phyloP scores from a whole-genome alignment of 2,113 vertebrate genomes.

The Bujurquina vittata region DNA sequence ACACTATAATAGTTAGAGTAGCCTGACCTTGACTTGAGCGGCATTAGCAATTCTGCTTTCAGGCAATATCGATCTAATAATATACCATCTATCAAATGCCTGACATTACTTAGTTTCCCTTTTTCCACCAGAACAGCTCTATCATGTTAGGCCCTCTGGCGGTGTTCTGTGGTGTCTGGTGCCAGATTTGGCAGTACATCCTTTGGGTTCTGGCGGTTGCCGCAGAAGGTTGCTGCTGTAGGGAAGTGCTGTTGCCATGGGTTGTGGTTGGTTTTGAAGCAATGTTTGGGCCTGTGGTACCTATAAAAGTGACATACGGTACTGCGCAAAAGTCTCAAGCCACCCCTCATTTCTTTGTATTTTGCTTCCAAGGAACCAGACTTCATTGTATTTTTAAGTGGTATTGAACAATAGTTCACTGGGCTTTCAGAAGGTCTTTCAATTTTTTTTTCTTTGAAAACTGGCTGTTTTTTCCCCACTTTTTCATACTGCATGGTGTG shows the following conservation, averaged over 20 bases:
- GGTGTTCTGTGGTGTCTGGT: not conserved
- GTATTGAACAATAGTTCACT: not conserved
- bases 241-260: not conserved
- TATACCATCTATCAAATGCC: not conserved
- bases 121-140: not conserved
- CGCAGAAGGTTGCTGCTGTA: not conserved
- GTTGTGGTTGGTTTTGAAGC: not conserved
- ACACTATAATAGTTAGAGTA: not conserved
- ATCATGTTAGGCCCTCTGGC: not conserved
- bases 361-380: not conserved
- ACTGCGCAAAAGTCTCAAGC: not conserved
- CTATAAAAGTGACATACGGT: not conserved
- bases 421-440: not conserved
- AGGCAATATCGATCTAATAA: conserved; percentile 10
- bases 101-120: not conserved
- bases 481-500: not conserved
- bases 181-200: not conserved
- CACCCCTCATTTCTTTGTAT: not conserved
- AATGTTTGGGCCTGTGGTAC: not conserved
- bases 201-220: not conserved
- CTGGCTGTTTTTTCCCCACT: not conserved
- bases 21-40: not conserved
- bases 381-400: not conserved
- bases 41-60: conserved; percentile 6
- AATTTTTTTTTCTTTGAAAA: not conserved